A percentile compares a stretch with the other conserved stretches of the same genome.
These are phyloP conservation scores for Idaea biselata DNA, from an alignment of 2,888 invertebrate species.

Conservation along the genomic window DNA sequence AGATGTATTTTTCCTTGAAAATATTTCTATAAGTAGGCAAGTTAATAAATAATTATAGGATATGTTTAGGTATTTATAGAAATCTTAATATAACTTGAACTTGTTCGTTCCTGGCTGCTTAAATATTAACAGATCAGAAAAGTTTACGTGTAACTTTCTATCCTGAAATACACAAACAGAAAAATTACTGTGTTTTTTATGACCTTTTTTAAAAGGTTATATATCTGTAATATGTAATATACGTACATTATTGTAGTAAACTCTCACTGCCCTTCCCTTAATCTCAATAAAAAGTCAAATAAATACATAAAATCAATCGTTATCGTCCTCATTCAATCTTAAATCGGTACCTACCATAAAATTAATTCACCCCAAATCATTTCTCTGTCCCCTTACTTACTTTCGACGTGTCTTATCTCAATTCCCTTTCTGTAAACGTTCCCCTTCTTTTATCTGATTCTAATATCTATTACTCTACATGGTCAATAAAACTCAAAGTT, in stretches of 20 bases:
- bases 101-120: not conserved
- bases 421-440: slow-evolving; percentile 7
- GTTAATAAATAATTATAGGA: too few species aligned
- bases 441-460: not conserved
- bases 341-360: slow-evolving; percentile 10
- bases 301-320: slow-evolving; percentile 12
- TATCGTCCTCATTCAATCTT: slow-evolving; percentile 13
- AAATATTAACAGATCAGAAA: not conserved
- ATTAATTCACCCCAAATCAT: slow-evolving; percentile 19
- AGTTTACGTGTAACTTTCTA: not conserved
- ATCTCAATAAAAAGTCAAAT: not conserved
- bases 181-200: too few species aligned
- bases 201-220: too few species aligned
- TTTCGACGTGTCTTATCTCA: slow-evolving; percentile 16
- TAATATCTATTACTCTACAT: not conserved
- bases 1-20: too few species aligned
- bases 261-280: not conserved
- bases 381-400: slow-evolving; percentile 1
- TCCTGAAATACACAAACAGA: not conserved
- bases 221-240: too few species aligned
- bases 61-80: not conserved
- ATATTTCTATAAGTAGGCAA: too few species aligned
- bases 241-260: too few species aligned
- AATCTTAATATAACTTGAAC: not conserved
- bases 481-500: slow-evolving; percentile 5